Evolutionary conservation across 2,888 invertebrate genomes (phyloP).

Genomic region (Cerastoderma edule): DNA sequence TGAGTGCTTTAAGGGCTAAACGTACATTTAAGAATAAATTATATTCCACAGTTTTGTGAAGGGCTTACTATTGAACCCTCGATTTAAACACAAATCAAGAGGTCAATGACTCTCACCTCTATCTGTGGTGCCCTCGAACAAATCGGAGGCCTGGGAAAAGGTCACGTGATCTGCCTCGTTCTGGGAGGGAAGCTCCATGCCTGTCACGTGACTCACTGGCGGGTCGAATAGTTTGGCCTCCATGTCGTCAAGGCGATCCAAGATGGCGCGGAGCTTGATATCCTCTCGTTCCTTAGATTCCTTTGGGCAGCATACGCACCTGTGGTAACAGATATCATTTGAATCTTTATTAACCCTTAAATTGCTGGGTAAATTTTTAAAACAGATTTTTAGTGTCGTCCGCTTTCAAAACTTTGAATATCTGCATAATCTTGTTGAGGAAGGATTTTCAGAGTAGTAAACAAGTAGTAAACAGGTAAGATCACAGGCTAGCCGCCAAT

Average conservation of each 20-base stretch:
- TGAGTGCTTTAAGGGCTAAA: no score
- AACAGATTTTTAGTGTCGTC: no score
- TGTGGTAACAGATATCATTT: constrained; percentile 12
- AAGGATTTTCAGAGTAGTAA: no score
- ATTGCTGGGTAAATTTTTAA: no score
- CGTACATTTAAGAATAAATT: no score
- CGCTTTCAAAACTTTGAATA: no score
- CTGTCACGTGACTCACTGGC: constrained; percentile 34
- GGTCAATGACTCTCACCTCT: constrained; percentile 60
- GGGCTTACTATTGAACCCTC: no score
- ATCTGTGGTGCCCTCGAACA: constrained; percentile 62
- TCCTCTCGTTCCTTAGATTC: constrained; percentile 60
- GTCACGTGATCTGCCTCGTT: constrained; percentile 36
- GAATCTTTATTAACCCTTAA: not conserved
- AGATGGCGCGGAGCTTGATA: constrained; percentile 66
- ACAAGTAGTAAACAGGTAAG: no score
- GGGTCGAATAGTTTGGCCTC: constrained; percentile 59
- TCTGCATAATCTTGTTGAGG: no score
- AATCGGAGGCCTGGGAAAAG: constrained; percentile 58
- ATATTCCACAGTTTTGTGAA: no score
- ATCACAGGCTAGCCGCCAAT: no score
- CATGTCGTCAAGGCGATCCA: constrained; percentile 70
- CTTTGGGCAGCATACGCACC: constrained; percentile 73
- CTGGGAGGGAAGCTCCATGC: constrained; percentile 26
- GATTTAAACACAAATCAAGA: no score